Evolutionary conservation across 2,797 vertebrate species (phyloP).

Genomic region (Atherinosoma microstoma): DNA sequence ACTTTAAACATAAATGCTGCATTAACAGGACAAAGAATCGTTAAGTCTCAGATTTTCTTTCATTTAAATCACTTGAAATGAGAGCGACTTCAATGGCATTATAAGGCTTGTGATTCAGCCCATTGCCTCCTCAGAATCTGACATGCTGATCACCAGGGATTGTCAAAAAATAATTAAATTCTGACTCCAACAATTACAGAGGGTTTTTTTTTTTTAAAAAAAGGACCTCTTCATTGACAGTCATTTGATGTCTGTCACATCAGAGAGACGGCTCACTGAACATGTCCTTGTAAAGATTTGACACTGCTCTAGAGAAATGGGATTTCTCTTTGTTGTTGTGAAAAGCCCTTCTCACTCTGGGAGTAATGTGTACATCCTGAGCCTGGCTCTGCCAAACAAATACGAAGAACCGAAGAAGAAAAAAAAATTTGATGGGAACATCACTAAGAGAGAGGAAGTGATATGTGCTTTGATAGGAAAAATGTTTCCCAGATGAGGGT

Average conservation of each 20-base stretch:
- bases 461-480: conserved; percentile 14
- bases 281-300: conserved; percentile 35
- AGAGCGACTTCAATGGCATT: conserved; percentile 16
- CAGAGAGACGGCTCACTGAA: conserved; percentile 27
- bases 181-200: conserved; percentile 21
- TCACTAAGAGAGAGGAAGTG: conserved; percentile 23
- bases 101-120: conserved; percentile 28
- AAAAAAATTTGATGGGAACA: conserved; percentile 46
- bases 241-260: conserved; percentile 20
- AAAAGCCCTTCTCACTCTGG: conserved; percentile 44
- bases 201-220: conserved; percentile 4
- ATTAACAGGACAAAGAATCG: not conserved
- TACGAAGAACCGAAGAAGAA: conserved; percentile 4
- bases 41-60: conserved; percentile 5
- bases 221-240: conserved; percentile 16
- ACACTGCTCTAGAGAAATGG: conserved; percentile 42
- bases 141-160: conserved; percentile 18
- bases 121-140: not conserved
- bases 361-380: conserved; percentile 45
- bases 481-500: conserved; percentile 35
- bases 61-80: conserved; percentile 20
- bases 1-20: conserved; percentile 15
- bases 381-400: conserved; percentile 44
- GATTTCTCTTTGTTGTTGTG: conserved; percentile 51
- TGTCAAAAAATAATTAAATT: conserved; percentile 30